phyloP scores from a whole-genome alignment of 2,113 vertebrate genomes.

The Carettochelys insculpta region DNA sequence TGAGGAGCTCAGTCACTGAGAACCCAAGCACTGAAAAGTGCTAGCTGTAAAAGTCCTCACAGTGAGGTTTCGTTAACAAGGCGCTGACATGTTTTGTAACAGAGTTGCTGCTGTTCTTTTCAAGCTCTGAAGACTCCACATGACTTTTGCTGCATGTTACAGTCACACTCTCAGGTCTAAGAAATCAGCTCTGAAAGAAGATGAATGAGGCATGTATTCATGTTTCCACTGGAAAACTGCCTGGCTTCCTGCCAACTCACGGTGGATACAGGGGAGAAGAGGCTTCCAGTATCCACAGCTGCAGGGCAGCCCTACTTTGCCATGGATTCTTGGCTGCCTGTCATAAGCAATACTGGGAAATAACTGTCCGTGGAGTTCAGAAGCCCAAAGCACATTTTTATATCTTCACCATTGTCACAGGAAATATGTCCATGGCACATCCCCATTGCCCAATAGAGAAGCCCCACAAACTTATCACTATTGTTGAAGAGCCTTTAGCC shows the following conservation, averaged over 20 bases:
- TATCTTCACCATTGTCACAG: background rate
- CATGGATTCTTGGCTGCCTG: too few species aligned
- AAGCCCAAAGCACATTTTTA: background rate
- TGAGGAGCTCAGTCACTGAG: background rate
- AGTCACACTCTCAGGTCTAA: background rate
- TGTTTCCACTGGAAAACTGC: background rate
- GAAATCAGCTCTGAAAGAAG: background rate
- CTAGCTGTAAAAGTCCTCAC: too few species aligned
- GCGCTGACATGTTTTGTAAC: background rate
- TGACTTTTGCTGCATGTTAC: background rate
- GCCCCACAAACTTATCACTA: background rate
- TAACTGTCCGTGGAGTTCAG: too few species aligned
- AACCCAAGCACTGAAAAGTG: too few species aligned
- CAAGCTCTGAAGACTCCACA: background rate
- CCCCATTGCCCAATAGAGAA: background rate
- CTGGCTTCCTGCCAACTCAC: too few species aligned
- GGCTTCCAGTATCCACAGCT: too few species aligned
- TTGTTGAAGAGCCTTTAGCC: background rate
- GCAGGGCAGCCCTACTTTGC: too few species aligned
- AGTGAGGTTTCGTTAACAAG: too few species aligned
- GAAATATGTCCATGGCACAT: background rate
- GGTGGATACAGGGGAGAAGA: too few species aligned
- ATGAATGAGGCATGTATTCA: background rate
- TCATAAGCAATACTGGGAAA: too few species aligned
- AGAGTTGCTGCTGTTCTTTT: background rate